Conservation (phyloP, 2,797 vertebrate species). For the Enteromius argenteus region DNA sequence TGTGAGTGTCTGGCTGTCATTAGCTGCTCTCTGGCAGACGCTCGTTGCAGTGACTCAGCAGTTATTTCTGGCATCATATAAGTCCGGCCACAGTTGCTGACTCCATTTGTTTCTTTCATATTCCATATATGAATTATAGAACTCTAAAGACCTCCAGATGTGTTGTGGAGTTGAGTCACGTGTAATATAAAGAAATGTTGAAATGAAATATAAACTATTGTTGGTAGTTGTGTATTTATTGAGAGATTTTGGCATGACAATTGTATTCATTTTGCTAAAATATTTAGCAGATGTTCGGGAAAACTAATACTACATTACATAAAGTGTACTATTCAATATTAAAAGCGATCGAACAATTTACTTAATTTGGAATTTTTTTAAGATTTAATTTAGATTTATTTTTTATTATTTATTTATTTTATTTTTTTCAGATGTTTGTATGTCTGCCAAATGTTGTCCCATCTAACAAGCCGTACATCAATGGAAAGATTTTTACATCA, state of each 20-base stretch:
- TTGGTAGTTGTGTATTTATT: background rate
- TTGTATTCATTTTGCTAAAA: background rate
- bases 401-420: too few relatives aligned
- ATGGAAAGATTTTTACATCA: too few relatives aligned
- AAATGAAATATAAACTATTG: too few relatives aligned
- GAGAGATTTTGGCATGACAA: background rate
- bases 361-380: too few relatives aligned
- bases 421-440: too few relatives aligned
- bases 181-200: background rate
- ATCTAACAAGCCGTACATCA: too few relatives aligned
- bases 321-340: background rate
- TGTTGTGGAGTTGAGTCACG: background rate
- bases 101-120: background rate
- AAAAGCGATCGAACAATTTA: background rate
- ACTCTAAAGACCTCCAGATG: background rate
- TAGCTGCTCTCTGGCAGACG: background rate
- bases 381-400: too few relatives aligned
- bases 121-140: background rate
- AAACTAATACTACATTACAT: background rate
- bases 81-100: background rate
- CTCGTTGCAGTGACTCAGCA: conserved; percentile 6
- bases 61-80: conserved; percentile 9
- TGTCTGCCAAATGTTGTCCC: too few relatives aligned
- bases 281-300: background rate
- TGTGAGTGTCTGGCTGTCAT: conserved; percentile 15